phyloP scores from a whole-genome alignment of 2,113 vertebrate genomes.

The Dolichotis patagonum region DNA sequence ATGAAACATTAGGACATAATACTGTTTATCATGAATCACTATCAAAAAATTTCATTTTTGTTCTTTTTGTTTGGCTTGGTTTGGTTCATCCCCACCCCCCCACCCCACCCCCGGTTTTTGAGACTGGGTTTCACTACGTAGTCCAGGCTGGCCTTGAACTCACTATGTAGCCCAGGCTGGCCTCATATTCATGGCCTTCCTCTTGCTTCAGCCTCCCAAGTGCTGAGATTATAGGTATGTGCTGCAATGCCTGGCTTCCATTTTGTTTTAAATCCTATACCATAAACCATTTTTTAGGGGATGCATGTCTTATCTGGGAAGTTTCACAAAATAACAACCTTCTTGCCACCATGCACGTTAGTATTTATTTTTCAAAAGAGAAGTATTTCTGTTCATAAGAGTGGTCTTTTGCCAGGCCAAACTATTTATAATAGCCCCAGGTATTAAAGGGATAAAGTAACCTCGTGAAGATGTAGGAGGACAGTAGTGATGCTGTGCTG shows the following conservation, averaged over 20 bases:
- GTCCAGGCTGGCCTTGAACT: not conserved
- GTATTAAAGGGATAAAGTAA: not conserved
- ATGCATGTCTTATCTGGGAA: not conserved
- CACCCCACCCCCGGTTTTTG: too few species aligned
- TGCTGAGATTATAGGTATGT: not conserved
- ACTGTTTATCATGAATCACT: not conserved
- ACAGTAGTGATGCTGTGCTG: not conserved
- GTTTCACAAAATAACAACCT: not conserved
- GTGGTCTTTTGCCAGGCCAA: not conserved
- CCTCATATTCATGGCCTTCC: not conserved
- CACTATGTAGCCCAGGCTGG: not conserved
- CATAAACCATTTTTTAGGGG: not conserved
- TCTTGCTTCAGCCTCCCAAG: not conserved
- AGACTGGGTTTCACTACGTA: not conserved
- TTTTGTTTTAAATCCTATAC: slow-evolving; percentile 12
- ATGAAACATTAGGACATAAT: not conserved
- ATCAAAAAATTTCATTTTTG: not conserved
- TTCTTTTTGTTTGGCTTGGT: not conserved
- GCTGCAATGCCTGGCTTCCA: not conserved
- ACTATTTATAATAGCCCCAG: not conserved
- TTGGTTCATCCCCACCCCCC: too few species aligned
- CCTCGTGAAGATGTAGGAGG: not conserved
- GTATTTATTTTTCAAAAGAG: not conserved
- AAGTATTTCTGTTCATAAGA: not conserved
- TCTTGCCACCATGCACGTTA: not conserved